Conservation (phyloP, 2,113 vertebrate species). For the Myiozetetes cayanensis region DNA sequence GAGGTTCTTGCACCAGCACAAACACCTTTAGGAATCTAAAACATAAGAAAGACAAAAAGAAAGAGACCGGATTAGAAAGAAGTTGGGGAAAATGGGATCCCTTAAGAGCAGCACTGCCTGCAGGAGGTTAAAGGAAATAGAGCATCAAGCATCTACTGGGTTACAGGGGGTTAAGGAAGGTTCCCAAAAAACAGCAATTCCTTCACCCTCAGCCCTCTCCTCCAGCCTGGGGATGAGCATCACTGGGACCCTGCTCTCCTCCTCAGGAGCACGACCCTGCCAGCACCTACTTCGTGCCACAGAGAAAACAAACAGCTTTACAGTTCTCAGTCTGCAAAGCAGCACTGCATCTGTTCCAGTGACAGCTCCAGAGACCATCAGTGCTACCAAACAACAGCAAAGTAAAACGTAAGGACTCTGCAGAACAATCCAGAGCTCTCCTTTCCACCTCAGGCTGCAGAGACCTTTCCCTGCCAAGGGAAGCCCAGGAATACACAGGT, state of each 20-base stretch:
- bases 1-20: slow-evolving; percentile 80
- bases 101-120: not conserved
- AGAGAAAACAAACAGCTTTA: not conserved
- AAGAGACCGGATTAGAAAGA: slow-evolving; percentile 39
- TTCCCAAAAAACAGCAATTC: not conserved
- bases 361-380: not conserved
- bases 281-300: not conserved
- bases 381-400: not conserved
- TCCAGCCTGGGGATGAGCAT: not conserved
- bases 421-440: not conserved
- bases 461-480: not conserved
- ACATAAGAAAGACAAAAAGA: slow-evolving; percentile 75
- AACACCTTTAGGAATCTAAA: slow-evolving; percentile 93
- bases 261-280: not conserved
- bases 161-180: not conserved
- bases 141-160: not conserved
- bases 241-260: not conserved
- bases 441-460: not conserved
- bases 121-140: not conserved
- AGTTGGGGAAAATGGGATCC: not conserved
- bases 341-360: not conserved
- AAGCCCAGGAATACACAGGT: not conserved
- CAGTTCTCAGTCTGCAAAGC: not conserved
- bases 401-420: not conserved
- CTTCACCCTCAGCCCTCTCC: not conserved